phyloP scores from a whole-genome alignment of 2,113 vertebrate species.

The Semicossyphus pulcher region DNA sequence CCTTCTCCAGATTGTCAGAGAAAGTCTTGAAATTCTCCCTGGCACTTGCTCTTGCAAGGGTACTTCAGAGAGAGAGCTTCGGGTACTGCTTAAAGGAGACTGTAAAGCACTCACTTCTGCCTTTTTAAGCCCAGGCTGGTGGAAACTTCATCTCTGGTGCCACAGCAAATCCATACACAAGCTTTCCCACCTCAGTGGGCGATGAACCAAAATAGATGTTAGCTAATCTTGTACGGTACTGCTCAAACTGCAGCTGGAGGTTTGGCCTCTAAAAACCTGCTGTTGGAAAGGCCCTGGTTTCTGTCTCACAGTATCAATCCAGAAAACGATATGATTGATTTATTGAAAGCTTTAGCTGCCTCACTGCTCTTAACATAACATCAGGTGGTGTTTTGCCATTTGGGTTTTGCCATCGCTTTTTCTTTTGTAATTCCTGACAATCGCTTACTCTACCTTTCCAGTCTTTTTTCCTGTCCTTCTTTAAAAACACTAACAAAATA shows the following conservation, averaged over 20 bases:
- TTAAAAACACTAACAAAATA: no score
- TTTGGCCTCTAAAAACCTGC: neutral
- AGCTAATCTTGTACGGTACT: neutral
- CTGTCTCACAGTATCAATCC: neutral
- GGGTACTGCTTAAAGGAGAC: neutral
- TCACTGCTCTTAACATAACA: no score
- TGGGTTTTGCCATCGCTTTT: no score
- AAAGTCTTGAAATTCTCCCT: conserved; percentile 1
- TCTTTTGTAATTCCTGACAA: no score
- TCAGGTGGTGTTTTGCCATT: no score
- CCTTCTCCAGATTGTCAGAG: neutral
- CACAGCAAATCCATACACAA: neutral
- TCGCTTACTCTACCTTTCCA: no score
- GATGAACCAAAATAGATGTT: neutral
- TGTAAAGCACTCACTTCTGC: neutral
- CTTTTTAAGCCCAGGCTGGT: neutral
- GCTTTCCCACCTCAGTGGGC: neutral
- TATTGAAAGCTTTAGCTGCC: no score
- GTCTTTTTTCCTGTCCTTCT: no score
- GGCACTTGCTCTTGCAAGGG: neutral
- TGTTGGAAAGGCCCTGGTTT: neutral
- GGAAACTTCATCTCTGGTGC: neutral
- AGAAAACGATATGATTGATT: neutral
- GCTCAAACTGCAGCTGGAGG: neutral
- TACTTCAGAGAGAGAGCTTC: neutral